Percentiles rank a stretch among this genome's conserved stretches.
Conservation (phyloP, 1,140 invertebrate genomes). For the Lepidurus packardi region DNA sequence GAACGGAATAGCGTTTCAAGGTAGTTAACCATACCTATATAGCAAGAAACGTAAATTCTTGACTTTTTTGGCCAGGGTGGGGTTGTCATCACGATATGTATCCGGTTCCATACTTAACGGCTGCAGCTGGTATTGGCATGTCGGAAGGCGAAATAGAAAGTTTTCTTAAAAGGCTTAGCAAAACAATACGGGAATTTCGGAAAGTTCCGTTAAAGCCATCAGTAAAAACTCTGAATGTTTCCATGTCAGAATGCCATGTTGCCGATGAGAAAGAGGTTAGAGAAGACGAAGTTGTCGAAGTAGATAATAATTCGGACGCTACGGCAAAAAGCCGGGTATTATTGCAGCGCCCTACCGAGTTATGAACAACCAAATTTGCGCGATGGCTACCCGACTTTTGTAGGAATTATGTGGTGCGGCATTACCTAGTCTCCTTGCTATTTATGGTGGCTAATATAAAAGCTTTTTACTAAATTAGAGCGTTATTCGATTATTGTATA, state of each 20-base stretch:
- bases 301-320: too few species aligned
- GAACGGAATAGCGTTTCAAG: conserved; percentile 54
- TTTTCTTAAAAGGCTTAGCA: conserved; percentile 60
- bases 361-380: too few species aligned
- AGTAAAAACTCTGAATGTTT: not conserved
- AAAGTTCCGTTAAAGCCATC: not conserved
- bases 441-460: too few species aligned
- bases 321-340: too few species aligned
- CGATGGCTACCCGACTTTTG: too few species aligned
- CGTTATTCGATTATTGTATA: too few species aligned
- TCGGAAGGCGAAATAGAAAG: conserved; percentile 57
- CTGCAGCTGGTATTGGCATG: conserved; percentile 65
- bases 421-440: too few species aligned
- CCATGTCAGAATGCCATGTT: not conserved
- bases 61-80: conserved; percentile 49
- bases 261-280: not conserved
- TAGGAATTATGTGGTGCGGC: too few species aligned
- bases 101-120: conserved; percentile 61
- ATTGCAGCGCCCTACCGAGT: too few species aligned
- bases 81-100: conserved; percentile 61
- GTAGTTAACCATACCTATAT: conserved; percentile 40
- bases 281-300: not conserved
- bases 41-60: not conserved
- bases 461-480: too few species aligned
- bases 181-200: conserved; percentile 39